These are phyloP conservation scores for Dorcus hopei DNA, from an alignment of 2,888 invertebrate species.

Conservation along the genomic window DNA sequence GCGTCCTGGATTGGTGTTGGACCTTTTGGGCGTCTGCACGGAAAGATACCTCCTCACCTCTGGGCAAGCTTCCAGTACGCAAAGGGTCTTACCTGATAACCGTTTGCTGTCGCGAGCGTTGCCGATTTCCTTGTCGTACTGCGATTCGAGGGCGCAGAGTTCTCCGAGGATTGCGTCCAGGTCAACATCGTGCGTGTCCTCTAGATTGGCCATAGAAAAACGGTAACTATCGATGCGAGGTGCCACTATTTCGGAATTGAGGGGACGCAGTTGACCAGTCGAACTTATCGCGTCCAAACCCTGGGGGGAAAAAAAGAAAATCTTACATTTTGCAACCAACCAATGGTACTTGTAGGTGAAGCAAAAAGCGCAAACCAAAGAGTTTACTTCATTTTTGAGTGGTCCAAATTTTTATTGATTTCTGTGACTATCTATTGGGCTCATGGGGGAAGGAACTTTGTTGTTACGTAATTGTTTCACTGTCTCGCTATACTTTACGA, in stretches of 20 bases:
- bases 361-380: too few relatives aligned
- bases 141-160: constrained; percentile 83
- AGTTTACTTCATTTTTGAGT: too few relatives aligned
- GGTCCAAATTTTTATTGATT: too few relatives aligned
- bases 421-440: too few relatives aligned
- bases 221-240: constrained; percentile 86
- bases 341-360: too few relatives aligned
- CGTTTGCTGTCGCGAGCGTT: constrained; percentile 46
- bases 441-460: too few relatives aligned
- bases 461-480: too few relatives aligned
- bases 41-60: neutral
- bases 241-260: constrained; percentile 69
- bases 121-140: constrained; percentile 58
- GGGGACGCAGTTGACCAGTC: constrained; percentile 58
- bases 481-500: too few relatives aligned
- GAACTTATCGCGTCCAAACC: constrained; percentile 64
- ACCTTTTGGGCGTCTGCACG: constrained; percentile 42
- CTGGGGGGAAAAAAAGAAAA: constrained; percentile 52
- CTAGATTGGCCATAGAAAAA: constrained; percentile 94
- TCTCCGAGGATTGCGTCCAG: constrained; percentile 96
- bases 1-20: constrained; percentile 44
- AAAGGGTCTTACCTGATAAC: constrained; percentile 39
- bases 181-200: constrained; percentile 95
- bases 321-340: too few relatives aligned
- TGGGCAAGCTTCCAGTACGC: too few relatives aligned